phyloP scores from a whole-genome alignment of 2,113 vertebrate genomes.

The Pseudopipra pipra region DNA sequence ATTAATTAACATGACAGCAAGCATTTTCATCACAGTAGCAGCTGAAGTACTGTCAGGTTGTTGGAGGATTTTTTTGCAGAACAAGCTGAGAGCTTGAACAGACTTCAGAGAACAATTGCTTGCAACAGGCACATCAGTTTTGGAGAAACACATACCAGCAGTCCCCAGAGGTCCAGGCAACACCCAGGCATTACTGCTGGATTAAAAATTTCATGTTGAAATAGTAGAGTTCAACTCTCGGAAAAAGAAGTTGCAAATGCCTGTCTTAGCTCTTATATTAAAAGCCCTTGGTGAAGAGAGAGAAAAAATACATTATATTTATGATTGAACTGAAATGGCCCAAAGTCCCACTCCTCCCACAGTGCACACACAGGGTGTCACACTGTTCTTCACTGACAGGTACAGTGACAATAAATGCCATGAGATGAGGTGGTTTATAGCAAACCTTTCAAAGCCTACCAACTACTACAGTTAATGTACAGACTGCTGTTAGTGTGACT shows the following conservation, averaged over 20 bases:
- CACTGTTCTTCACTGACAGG: neutral
- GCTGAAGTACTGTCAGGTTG: neutral
- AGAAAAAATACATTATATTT: neutral
- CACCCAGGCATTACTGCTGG: neutral
- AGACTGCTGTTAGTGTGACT: neutral
- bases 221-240: neutral
- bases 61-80: neutral
- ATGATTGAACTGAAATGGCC: neutral
- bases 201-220: neutral
- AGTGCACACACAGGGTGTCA: neutral
- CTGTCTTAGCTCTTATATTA: neutral
- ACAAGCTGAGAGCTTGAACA: neutral
- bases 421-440: neutral
- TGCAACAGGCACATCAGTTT: neutral
- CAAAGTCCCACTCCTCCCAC: neutral
- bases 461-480: neutral
- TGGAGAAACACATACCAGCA: neutral
- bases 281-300: neutral
- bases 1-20: neutral
- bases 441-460: neutral
- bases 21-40: neutral
- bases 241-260: neutral
- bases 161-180: neutral
- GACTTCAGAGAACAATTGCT: neutral
- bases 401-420: neutral